Evolutionary conservation across 2,888 invertebrate genomes (phyloP).

Genomic region (Dinocampus coccinellae): DNA sequence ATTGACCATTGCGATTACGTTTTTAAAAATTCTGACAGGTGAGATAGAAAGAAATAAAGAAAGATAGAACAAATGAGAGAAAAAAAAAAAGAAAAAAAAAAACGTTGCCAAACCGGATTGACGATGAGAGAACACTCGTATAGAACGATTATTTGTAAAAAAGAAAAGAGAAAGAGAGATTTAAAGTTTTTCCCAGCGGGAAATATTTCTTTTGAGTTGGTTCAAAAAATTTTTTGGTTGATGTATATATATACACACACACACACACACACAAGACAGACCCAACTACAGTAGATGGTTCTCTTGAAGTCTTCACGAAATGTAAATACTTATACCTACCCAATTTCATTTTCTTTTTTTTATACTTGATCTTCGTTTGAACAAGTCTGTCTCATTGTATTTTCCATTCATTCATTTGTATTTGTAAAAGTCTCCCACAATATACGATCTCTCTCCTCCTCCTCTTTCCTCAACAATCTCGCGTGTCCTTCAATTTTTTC

Average conservation of each 20-base stretch:
- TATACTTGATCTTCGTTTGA: not conserved
- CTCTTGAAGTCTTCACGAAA: not conserved
- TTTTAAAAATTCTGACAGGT: conserved; percentile 45
- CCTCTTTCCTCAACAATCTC: too few relatives aligned
- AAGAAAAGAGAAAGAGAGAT: conserved; percentile 19
- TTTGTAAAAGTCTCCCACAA: not conserved
- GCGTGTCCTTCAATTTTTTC: not conserved
- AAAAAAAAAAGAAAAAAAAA: not conserved
- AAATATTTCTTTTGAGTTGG: conserved; percentile 19
- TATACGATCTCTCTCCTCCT: not conserved
- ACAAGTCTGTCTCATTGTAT: not conserved
- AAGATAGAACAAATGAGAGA: conserved; percentile 2
- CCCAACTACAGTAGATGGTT: not conserved
- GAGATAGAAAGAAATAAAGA: conserved; percentile 34
- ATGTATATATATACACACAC: too few relatives aligned
- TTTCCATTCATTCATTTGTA: not conserved
- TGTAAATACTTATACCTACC: not conserved
- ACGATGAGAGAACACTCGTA: conserved; percentile 17
- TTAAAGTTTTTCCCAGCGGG: conserved; percentile 15
- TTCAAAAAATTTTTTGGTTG: too few relatives aligned
- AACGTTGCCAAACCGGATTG: too few relatives aligned
- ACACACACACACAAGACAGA: too few relatives aligned
- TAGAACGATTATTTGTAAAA: conserved; percentile 37
- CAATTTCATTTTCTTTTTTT: not conserved
- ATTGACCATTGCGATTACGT: conserved; percentile 38